Conservation (phyloP, 2,797 vertebrate species). For the Sternarchorhynchus goeldii region DNA sequence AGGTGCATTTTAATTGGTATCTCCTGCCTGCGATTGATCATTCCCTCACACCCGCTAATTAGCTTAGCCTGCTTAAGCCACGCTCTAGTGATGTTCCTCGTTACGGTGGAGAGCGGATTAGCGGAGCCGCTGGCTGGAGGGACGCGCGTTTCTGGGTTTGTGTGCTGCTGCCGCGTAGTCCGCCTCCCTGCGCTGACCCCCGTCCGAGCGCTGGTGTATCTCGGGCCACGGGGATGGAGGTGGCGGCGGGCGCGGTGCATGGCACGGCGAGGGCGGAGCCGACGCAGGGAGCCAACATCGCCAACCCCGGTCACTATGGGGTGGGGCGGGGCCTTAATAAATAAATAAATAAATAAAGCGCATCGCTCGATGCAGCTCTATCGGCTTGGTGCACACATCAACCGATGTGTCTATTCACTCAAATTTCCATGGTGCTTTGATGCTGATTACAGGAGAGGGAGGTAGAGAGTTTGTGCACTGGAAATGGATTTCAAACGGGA, state of each 20-base stretch:
- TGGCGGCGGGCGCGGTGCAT: slow-evolving; percentile 1
- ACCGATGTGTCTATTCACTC: slow-evolving; percentile 37
- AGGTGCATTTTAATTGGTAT: slow-evolving; percentile 45
- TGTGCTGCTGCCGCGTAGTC: slow-evolving; percentile 45
- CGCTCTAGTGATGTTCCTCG: slow-evolving; percentile 54
- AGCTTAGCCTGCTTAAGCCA: slow-evolving; percentile 51
- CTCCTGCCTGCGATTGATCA: slow-evolving; percentile 55
- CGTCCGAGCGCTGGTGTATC: slow-evolving; percentile 45
- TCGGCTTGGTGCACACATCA: slow-evolving; percentile 28
- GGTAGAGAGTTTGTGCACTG: slow-evolving; percentile 10
- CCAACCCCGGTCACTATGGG: no score
- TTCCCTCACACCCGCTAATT: slow-evolving; percentile 57
- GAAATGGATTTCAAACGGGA: slow-evolving; percentile 31
- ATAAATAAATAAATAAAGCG: no score
- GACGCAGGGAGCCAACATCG: not conserved
- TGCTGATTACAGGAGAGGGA: slow-evolving; percentile 37
- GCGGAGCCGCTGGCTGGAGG: slow-evolving; percentile 53
- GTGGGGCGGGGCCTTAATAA: no score
- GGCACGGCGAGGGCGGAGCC: not conserved
- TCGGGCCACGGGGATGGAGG: not conserved
- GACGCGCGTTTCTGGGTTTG: slow-evolving; percentile 53
- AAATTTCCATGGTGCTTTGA: slow-evolving; percentile 38
- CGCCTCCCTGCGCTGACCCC: slow-evolving; percentile 37
- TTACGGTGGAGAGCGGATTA: slow-evolving; percentile 55
- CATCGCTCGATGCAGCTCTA: slow-evolving; percentile 14